Evolutionary conservation across 2,888 invertebrate species (phyloP).

Genomic region (Pachycephus smyrnensis): DNA sequence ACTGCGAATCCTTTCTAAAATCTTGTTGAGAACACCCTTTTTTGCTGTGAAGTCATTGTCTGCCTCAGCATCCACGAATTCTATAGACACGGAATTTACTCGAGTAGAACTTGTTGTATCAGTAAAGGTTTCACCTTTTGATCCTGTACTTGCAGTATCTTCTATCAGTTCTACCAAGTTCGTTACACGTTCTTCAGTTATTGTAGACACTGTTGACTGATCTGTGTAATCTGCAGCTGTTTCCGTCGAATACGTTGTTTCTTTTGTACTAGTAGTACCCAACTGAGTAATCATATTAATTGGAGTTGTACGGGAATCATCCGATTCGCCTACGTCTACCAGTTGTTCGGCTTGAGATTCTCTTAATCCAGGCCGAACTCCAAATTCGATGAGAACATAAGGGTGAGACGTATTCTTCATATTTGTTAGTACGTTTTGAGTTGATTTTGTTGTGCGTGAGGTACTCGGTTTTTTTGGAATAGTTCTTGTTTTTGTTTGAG

Average conservation of each 20-base stretch:
- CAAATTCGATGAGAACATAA: not conserved
- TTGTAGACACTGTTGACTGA: not conserved
- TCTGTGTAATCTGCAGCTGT: not conserved
- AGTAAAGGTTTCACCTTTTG: not conserved
- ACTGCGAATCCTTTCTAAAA: not conserved
- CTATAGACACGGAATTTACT: not conserved
- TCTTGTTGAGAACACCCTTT: not conserved
- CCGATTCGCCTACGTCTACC: not conserved
- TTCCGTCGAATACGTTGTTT: not conserved
- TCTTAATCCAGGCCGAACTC: not conserved
- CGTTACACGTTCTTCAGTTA: no score
- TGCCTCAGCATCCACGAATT: not conserved
- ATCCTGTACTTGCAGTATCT: no score
- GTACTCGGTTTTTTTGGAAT: not conserved
- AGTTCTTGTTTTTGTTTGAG: not conserved
- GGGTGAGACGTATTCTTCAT: not conserved
- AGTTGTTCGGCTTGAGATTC: not conserved
- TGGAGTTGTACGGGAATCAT: not conserved
- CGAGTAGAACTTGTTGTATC: not conserved
- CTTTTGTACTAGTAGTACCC: not conserved
- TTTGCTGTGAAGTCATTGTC: not conserved
- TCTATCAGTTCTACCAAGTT: no score
- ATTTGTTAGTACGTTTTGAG: not conserved
- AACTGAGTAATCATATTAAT: not conserved
- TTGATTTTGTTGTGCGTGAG: not conserved